Evolutionary conservation across 2,797 vertebrate genomes (phyloP), one percentile per base, ranked within the genome.

Genomic region (Alca torda): DNA sequence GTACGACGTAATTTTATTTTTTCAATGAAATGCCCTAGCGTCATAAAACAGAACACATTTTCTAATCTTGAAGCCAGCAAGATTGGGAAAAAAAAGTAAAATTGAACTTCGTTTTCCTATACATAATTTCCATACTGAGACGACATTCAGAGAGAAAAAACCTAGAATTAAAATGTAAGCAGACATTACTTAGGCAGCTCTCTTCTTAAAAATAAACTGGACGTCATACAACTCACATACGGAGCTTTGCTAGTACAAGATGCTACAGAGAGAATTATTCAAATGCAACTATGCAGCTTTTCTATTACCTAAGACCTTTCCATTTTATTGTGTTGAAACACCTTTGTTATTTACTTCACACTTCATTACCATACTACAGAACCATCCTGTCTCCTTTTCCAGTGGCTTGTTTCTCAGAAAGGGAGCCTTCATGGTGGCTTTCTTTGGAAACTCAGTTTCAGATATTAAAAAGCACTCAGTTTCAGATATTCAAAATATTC

Each of bases 21-120:
- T 93, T 50, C 85, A 89, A 41, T 77, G 64, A 94, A 86, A 96
- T 91, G 79, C 91, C 79, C 93, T 85, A 83, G 87, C 5, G 0
- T 80, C 91, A 68, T 80, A 90, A 90, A 94, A 91, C 70, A 92
- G 87, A 79, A 84, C 25, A 56, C 19, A 35, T 93, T 85, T 89
- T 94, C 94, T 95, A 96, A 98, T 94, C 96, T 97, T 97, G 97
- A 97, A 95, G 90, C 98, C 98, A 97, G 98, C 98, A 98, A 98
- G 97, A 98, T 84, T 84, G 92, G 82, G 54, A 57, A 76, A 84
- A 84, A 67, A 84, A 79, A 56, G 26, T 48, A 80, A 77, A 92
- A 75, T 35, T 1, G 2, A 78, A 75, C 75, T 68, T 81, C 11
- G 7, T 78, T 74, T 72, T 78, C 18, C 80, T 41, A 33, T 15